Evolutionary conservation across 2,797 vertebrate species (phyloP).

Genomic region (Acomys russatus): DNA sequence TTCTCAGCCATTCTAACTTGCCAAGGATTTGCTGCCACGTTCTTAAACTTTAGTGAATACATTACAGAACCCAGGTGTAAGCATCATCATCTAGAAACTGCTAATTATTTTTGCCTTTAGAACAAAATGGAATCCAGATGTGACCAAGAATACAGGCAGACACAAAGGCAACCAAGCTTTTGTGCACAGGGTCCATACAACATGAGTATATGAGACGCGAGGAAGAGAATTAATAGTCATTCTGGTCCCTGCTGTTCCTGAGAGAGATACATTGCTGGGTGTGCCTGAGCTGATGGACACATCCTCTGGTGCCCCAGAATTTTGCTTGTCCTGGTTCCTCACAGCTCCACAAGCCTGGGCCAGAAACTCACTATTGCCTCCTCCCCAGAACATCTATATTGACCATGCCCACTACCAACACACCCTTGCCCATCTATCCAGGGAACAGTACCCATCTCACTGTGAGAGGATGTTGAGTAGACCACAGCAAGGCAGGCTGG

Average conservation of each 20-base stretch:
- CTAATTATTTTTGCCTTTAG: slow-evolving; percentile 92
- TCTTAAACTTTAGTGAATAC: background rate
- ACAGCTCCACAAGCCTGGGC: background rate
- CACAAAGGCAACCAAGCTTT: slow-evolving; percentile 89
- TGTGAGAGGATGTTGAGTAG: background rate
- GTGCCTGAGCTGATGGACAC: background rate
- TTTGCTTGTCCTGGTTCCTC: slow-evolving; percentile 9
- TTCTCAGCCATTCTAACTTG: slow-evolving; percentile 39
- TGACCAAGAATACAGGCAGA: slow-evolving; percentile 89
- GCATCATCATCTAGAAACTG: slow-evolving; percentile 85
- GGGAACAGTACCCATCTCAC: background rate
- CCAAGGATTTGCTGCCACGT: background rate
- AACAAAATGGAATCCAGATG: slow-evolving; percentile 85
- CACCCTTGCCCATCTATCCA: background rate
- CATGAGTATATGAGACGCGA: slow-evolving; percentile 64
- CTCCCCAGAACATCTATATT: slow-evolving; percentile 22
- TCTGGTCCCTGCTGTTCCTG: slow-evolving; percentile 58
- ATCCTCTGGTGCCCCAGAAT: background rate
- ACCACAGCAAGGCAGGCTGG: background rate
- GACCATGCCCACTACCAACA: background rate
- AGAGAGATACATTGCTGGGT: background rate
- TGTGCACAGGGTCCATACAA: slow-evolving; percentile 82
- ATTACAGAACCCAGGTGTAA: background rate
- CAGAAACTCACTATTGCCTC: slow-evolving; percentile 7
- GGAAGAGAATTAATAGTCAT: slow-evolving; percentile 79